phyloP scores from a whole-genome alignment of 2,113 vertebrate genomes.

The Regulus satrapa region DNA sequence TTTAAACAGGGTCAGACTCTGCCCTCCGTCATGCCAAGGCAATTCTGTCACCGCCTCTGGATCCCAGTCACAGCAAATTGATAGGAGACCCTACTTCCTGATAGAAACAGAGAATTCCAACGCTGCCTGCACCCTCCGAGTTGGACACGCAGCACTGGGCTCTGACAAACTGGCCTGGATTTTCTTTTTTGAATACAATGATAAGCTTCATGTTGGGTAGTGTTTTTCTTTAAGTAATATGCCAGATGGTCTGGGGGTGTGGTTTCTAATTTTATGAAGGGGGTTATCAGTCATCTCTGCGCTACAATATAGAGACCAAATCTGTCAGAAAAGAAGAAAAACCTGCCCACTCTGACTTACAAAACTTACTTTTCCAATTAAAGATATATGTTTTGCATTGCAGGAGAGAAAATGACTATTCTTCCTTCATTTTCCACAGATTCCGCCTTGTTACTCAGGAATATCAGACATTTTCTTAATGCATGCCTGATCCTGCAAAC shows the following conservation, averaged over 20 bases:
- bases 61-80: not conserved
- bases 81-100: not conserved
- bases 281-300: constrained; percentile 60
- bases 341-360: constrained; percentile 47
- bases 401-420: constrained; percentile 11
- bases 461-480: constrained; percentile 42
- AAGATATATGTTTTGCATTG: not conserved
- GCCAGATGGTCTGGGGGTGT: constrained; percentile 67
- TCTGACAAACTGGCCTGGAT: constrained; percentile 13
- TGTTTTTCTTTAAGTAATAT: constrained; percentile 63
- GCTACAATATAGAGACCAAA: constrained; percentile 62
- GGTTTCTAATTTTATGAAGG: constrained; percentile 71
- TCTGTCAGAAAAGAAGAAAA: constrained; percentile 59
- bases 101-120: not conserved
- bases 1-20: not conserved
- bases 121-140: not conserved
- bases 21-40: not conserved
- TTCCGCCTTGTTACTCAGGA: not conserved
- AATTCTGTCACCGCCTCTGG: not conserved
- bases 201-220: constrained; percentile 24
- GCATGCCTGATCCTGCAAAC: constrained; percentile 47
- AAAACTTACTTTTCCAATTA: constrained; percentile 56
- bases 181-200: constrained; percentile 57
- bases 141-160: not conserved
- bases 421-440: constrained; percentile 7